Percentiles rank a stretch among this genome's conserved stretches.
Conservation (phyloP, 1,140 invertebrate genomes). For the Aleiodes sp. region DNA sequence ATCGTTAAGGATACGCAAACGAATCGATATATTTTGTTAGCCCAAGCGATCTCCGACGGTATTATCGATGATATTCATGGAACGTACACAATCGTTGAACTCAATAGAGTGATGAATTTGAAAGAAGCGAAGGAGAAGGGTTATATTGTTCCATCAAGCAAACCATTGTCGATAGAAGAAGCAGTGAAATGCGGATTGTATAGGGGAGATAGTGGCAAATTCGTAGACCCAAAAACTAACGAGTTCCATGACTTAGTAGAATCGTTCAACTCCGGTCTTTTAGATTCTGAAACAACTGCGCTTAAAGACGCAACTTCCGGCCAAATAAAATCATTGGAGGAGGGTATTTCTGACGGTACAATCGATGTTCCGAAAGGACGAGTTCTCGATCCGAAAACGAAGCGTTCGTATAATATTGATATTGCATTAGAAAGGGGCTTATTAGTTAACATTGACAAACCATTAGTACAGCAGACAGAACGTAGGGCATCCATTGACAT, state of each 20-base stretch:
- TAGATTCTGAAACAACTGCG: slow-evolving; percentile 80
- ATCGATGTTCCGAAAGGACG: slow-evolving; percentile 80
- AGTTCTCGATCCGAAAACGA: slow-evolving; percentile 81
- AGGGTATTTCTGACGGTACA: slow-evolving; percentile 82
- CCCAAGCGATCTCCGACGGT: slow-evolving; percentile 77
- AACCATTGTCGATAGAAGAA: slow-evolving; percentile 79
- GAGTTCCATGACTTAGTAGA: slow-evolving; percentile 76
- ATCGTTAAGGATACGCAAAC: slow-evolving; percentile 78
- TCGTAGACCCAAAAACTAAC: slow-evolving; percentile 78
- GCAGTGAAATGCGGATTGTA: slow-evolving; percentile 81
- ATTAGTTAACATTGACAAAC: slow-evolving; percentile 77
- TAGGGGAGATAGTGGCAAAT: slow-evolving; percentile 79
- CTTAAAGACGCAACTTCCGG: slow-evolving; percentile 80
- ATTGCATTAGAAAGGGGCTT: slow-evolving; percentile 78
- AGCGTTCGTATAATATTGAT: slow-evolving; percentile 76
- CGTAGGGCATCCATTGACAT: slow-evolving; percentile 54
- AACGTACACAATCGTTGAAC: slow-evolving; percentile 72
- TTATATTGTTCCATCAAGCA: slow-evolving; percentile 78
- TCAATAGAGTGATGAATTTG: slow-evolving; percentile 72
- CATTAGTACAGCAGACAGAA: slow-evolving; percentile 65
- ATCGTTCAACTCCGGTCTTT: slow-evolving; percentile 76
- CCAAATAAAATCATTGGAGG: slow-evolving; percentile 75
- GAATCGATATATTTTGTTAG: slow-evolving; percentile 77
- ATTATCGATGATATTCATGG: slow-evolving; percentile 80
- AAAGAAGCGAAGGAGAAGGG: slow-evolving; percentile 77